Evolutionary conservation across 2,113 vertebrate genomes (phyloP), one percentile per base, ranked within the genome.

Genomic region (Cryptomyrus ogoouensis): DNA sequence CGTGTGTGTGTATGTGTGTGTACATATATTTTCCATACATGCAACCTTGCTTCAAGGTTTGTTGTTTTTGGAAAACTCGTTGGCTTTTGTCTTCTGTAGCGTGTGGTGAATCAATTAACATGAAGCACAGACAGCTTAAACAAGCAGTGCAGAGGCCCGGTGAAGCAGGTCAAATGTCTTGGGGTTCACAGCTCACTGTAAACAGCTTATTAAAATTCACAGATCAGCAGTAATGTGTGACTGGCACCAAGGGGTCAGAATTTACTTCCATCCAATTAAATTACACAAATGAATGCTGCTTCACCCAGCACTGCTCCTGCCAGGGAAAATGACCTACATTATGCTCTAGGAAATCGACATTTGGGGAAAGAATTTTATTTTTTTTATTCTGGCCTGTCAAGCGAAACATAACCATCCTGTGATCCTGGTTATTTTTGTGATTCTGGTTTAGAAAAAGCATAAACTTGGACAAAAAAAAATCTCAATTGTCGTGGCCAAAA

Each of bases 191-290:
- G 91, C 93, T 95, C 92, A 92, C 91, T 92, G 90, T 95, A 94
- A 95, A 94, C 89, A 94, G 93, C 94, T 95, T 94, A 96, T 96
- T 96, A 95, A 96, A 92, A 96, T 96, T 95, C 95, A 94, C 91
- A 92, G 92, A 94, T 93, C 93, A 90, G 91, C 91, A 94, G 92
- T 93, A 92, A 94, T 93, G 92, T 94, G 92, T 93, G 94, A 90
- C 42, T 46, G 90, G 90, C 88, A 91, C 92, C 94, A 93, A 94
- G 94, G 90, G 92, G 83, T 90, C 94, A 93, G 93, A 92, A 94
- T 96, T 95, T 94, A 93, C 93, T 95, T 95, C 92, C 92, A 95
- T 92, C 92, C 93, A 93, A 94, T 95, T 96, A 95, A 96, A 96
- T 96, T 96, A 94, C 92, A 93, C 91, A 95, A 96, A 96, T 96